Evolutionary conservation across 1,140 invertebrate species (phyloP).

Genomic region (Lasioglossum albipes): DNA sequence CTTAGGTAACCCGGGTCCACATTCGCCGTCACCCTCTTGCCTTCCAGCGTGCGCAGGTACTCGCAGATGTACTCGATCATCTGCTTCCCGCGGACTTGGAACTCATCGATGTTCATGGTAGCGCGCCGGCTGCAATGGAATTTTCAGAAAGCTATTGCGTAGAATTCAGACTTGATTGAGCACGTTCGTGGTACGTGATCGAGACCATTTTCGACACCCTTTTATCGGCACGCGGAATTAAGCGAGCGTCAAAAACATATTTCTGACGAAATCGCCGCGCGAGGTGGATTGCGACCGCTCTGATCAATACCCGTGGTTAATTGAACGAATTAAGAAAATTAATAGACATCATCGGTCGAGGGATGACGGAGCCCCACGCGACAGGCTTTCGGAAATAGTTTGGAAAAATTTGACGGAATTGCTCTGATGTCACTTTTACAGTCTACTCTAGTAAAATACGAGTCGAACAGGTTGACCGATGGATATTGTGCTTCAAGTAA

Average conservation of each 20-base stretch:
- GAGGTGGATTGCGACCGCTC: too few species aligned
- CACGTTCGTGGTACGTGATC: conserved; percentile 46
- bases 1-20: conserved; percentile 93
- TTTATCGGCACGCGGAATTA: conserved; percentile 29
- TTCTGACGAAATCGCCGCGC: background rate
- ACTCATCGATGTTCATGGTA: conserved; percentile 90
- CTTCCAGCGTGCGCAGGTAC: conserved; percentile 88
- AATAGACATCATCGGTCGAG: too few species aligned
- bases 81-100: conserved; percentile 90
- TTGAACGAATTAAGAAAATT: too few species aligned
- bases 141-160: conserved; percentile 15
- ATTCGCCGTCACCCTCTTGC: conserved; percentile 89
- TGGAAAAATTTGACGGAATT: too few species aligned
- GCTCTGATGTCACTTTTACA: too few species aligned
- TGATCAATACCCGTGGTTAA: too few species aligned
- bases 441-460: background rate
- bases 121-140: conserved; percentile 43
- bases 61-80: conserved; percentile 97
- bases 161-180: conserved; percentile 26
- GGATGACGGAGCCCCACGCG: too few species aligned
- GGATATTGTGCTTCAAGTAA: too few species aligned
- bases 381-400: too few species aligned
- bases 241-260: conserved; percentile 7
- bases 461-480: too few species aligned
- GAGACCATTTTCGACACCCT: conserved; percentile 33